These are phyloP conservation scores for Pitangus sulphuratus DNA, from an alignment of 2,797 vertebrate genomes.

Conservation along the genomic window DNA sequence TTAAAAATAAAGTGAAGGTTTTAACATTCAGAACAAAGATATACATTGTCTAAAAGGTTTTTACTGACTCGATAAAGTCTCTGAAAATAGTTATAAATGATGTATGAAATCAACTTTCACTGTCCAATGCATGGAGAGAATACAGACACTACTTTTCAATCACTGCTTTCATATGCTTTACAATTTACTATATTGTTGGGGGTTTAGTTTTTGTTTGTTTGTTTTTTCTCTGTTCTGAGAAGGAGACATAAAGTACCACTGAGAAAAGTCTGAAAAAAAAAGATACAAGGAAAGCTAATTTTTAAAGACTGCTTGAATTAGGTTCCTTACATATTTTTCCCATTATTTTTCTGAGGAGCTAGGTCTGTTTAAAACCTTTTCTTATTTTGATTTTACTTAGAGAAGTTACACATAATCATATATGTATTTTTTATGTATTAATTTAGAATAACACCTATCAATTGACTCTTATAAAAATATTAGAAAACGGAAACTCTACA, in stretches of 20 bases:
- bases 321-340: not conserved
- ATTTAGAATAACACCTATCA: not conserved
- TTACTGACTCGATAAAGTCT: not conserved
- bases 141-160: not conserved
- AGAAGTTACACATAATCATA: not conserved
- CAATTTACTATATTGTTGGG: not conserved
- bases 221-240: not conserved
- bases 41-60: not conserved
- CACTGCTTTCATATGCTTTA: not conserved
- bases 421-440: not conserved
- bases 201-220: not conserved
- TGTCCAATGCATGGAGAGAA: not conserved
- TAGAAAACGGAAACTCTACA: not conserved
- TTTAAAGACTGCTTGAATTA: not conserved
- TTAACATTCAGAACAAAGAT: not conserved
- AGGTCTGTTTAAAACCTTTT: not conserved
- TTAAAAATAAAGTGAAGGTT: not conserved
- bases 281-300: not conserved
- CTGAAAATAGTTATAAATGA: conserved; percentile 16
- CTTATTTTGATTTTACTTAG: not conserved
- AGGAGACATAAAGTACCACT: not conserved
- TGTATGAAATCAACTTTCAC: conserved; percentile 11
- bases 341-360: not conserved
- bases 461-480: not conserved
- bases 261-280: not conserved